phyloP scores from a whole-genome alignment of 2,113 vertebrate species.

The Seriola dumerili region DNA sequence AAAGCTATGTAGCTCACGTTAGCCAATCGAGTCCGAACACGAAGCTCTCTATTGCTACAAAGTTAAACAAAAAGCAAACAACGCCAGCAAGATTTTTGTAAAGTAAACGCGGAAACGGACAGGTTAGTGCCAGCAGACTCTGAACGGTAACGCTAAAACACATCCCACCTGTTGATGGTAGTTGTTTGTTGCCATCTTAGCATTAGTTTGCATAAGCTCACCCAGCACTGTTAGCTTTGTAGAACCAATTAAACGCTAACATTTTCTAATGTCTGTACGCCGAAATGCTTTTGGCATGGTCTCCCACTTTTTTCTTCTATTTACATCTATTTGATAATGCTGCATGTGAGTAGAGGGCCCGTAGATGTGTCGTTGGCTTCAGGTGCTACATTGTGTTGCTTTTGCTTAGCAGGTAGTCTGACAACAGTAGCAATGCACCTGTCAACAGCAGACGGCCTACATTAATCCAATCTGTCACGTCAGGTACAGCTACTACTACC shows the following conservation, averaged over 20 bases:
- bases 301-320: neutral
- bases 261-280: neutral
- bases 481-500: neutral
- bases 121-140: neutral
- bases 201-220: neutral
- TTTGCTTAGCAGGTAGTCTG: neutral
- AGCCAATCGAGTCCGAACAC: neutral
- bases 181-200: slow-evolving; percentile 29
- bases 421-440: slow-evolving; percentile 41
- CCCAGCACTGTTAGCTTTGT: neutral
- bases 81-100: neutral
- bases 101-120: neutral
- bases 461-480: slow-evolving; percentile 52
- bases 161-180: slow-evolving; percentile 55
- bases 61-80: neutral
- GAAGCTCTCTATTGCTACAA: neutral
- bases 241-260: neutral
- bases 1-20: slow-evolving; percentile 47
- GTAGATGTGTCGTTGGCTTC: neutral
- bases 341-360: neutral
- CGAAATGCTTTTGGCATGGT: neutral
- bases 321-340: neutral
- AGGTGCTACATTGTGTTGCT: neutral
- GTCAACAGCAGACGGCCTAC: slow-evolving; percentile 54
- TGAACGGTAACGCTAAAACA: neutral